phyloP scores from a whole-genome alignment of 2,797 vertebrate species.

The Ciconia nigra region DNA sequence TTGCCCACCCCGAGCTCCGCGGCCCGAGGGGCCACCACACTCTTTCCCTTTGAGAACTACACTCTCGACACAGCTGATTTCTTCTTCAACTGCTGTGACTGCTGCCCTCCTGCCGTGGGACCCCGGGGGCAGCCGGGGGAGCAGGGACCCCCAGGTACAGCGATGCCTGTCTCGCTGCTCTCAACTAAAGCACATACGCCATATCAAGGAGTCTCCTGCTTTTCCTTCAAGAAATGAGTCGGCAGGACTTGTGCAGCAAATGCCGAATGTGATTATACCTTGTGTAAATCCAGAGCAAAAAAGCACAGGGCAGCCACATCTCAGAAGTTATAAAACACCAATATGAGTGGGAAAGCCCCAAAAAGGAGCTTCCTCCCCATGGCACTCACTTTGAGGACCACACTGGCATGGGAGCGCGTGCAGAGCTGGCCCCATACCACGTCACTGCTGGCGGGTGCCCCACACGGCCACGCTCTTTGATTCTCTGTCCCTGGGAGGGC shows the following conservation, averaged over 20 bases:
- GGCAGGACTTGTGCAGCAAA: not conserved
- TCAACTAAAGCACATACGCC: not conserved
- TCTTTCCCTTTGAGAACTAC: slow-evolving; percentile 81
- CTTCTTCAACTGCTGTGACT: slow-evolving; percentile 95
- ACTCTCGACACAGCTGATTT: slow-evolving; percentile 88
- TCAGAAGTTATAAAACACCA: not conserved
- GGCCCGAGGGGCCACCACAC: not conserved
- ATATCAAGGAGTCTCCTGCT: not conserved
- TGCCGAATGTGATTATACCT: not conserved
- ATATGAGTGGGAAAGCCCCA: not conserved
- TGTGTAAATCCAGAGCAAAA: not conserved
- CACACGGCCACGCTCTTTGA: fast-evolving
- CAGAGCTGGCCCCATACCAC: not conserved
- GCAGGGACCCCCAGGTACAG: slow-evolving; percentile 83
- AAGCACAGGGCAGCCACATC: fast-evolving
- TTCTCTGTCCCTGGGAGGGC: not conserved
- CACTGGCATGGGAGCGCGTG: fast-evolving
- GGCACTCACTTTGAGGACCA: not conserved
- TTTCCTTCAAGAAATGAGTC: fast-evolving
- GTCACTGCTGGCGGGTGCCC: not conserved
- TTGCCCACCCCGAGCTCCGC: not conserved
- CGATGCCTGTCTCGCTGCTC: fast-evolving
- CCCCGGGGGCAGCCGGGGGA: slow-evolving; percentile 83
- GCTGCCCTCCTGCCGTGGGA: slow-evolving; percentile 83
- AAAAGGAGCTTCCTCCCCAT: not conserved